Evolutionary conservation across 2,113 vertebrate species (phyloP).

Genomic region (Lampris incognitus): DNA sequence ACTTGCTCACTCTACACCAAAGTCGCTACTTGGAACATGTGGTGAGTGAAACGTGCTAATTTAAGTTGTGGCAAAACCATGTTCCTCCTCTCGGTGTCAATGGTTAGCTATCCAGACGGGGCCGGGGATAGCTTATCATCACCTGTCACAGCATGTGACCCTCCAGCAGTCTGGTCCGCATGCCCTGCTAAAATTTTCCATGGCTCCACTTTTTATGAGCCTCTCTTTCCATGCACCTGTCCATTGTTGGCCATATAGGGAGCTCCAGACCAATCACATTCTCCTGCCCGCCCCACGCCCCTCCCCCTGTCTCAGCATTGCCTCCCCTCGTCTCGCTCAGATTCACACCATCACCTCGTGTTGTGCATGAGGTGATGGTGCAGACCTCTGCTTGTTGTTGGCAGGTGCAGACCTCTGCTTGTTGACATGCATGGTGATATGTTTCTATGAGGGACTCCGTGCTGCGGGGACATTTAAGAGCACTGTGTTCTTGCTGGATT

Average conservation of each 20-base stretch:
- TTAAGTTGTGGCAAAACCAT: background rate
- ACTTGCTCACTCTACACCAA: background rate
- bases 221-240: constrained; percentile 29
- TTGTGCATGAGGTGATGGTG: background rate
- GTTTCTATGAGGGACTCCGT: too few relatives aligned
- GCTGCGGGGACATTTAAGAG: too few relatives aligned
- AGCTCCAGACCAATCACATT: background rate
- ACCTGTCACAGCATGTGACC: constrained; percentile 50
- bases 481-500: too few relatives aligned
- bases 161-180: constrained; percentile 30
- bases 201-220: constrained; percentile 25
- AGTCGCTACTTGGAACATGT: background rate
- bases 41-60: background rate
- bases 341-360: background rate
- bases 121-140: constrained; percentile 49
- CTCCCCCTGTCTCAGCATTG: background rate
- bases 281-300: background rate
- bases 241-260: constrained; percentile 7
- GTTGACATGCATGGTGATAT: too few relatives aligned
- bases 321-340: background rate
- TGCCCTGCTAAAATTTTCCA: constrained; percentile 51
- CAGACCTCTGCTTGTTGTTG: too few relatives aligned
- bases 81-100: constrained; percentile 42
- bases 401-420: too few relatives aligned
- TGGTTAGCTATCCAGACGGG: constrained; percentile 12